These are phyloP conservation scores for Volucella zonaria DNA, from an alignment of 2,888 invertebrate genomes.

Conservation along the genomic window DNA sequence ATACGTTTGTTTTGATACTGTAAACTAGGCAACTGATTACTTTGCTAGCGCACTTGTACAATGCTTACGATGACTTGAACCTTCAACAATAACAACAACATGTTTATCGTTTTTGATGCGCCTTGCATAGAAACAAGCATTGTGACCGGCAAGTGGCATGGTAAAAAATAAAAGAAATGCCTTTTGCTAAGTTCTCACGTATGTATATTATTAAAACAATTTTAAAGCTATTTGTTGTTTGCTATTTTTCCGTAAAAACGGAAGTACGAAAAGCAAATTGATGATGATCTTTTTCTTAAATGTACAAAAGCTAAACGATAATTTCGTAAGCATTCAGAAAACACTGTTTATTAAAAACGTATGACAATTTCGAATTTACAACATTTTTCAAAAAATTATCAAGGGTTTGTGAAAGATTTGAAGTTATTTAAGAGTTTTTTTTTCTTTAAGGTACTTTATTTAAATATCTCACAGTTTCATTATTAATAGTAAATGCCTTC, in stretches of 20 bases:
- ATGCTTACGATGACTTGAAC: background rate
- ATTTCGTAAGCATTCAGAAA: too few relatives aligned
- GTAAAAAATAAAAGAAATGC: conserved; percentile 39
- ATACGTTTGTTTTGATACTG: conserved; percentile 1
- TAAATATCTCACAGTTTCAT: too few relatives aligned
- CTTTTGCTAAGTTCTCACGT: conserved; percentile 29
- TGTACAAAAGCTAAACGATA: too few relatives aligned
- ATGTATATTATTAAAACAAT: background rate
- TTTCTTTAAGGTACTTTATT: too few relatives aligned
- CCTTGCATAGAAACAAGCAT: conserved; percentile 22
- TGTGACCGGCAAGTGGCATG: conserved; percentile 13
- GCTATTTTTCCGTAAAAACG: background rate
- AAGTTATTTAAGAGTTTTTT: too few relatives aligned
- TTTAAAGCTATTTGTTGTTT: background rate
- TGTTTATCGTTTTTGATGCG: conserved; percentile 50
- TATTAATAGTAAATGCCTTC: too few relatives aligned
- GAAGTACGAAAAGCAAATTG: too few relatives aligned
- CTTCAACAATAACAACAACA: conserved; percentile 55
- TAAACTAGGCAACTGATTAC: conserved; percentile 20
- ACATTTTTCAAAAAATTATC: too few relatives aligned
- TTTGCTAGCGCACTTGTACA: background rate
- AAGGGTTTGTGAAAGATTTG: too few relatives aligned
- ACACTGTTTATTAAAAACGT: too few relatives aligned
- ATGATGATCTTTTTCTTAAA: too few relatives aligned
- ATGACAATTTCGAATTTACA: too few relatives aligned